Percentiles rank a stretch among this genome's conserved stretches.
Evolutionary conservation across 2,113 vertebrate species (phyloP).

Genomic region (Ammodytes dubius): DNA sequence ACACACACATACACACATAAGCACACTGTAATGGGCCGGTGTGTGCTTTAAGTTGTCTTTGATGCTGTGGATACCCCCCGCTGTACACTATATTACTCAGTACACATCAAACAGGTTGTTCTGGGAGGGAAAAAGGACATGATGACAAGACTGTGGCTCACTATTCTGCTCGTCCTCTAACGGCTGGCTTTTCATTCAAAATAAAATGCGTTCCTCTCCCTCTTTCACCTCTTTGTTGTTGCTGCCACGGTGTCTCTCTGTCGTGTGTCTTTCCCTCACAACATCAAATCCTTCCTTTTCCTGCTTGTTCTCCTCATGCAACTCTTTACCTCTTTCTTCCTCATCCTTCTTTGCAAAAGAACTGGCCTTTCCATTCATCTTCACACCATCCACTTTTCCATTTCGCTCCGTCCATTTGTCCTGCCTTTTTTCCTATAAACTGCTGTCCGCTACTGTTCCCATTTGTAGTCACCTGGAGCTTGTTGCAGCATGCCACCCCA

Average conservation of each 20-base stretch:
- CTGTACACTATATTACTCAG: conserved; percentile 71
- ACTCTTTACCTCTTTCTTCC: conserved; percentile 51
- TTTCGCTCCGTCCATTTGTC: conserved; percentile 10
- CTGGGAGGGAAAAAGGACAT: conserved; percentile 62
- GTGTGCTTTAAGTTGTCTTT: conserved; percentile 76
- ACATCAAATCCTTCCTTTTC: conserved; percentile 48
- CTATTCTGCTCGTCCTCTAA: conserved; percentile 58
- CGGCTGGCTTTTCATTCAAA: conserved; percentile 55
- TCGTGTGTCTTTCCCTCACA: conserved; percentile 23
- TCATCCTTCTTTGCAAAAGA: conserved; percentile 30
- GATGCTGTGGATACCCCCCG: conserved; percentile 65
- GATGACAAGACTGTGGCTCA: conserved; percentile 66
- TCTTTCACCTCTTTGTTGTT: conserved; percentile 27
- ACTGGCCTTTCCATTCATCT: conserved; percentile 22
- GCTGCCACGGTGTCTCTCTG: conserved; percentile 8
- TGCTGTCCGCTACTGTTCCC: conserved; percentile 26
- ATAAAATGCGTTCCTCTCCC: conserved; percentile 51
- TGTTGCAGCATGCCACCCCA: conserved; percentile 64
- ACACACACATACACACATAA: conserved; percentile 13
- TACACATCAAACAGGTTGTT: conserved; percentile 77
- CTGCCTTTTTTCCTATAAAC: conserved; percentile 31
- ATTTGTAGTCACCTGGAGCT: conserved; percentile 58
- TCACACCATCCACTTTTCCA: conserved; percentile 19
- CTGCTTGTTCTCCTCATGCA: conserved; percentile 33
- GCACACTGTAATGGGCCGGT: conserved; percentile 62